phyloP scores from a whole-genome alignment of 2,888 invertebrate species.

The Blastobasis adustella region DNA sequence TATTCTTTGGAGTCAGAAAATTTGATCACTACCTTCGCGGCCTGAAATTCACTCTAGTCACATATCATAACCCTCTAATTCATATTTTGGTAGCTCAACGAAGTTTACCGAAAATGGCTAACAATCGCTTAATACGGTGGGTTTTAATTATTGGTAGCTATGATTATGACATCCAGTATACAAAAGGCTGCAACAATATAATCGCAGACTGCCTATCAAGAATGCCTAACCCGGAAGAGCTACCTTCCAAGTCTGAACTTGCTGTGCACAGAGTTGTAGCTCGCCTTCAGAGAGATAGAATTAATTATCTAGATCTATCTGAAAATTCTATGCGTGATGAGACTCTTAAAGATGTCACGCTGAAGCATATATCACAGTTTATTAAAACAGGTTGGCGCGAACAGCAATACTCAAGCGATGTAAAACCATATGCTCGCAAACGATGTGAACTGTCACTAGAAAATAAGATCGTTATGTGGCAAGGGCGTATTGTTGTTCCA shows the following conservation, averaged over 20 bases:
- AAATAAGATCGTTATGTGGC: not conserved
- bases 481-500: not conserved
- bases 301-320: not conserved
- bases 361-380: not conserved
- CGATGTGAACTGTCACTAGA: not conserved
- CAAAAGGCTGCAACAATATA: not conserved
- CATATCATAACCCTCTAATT: constrained; percentile 8
- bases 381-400: not conserved
- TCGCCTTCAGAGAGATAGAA: not conserved
- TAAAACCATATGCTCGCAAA: not conserved
- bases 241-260: not conserved
- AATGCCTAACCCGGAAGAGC: not conserved
- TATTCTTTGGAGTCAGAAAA: constrained; percentile 11
- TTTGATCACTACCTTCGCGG: constrained; percentile 7
- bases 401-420: not conserved
- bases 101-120: constrained; percentile 6
- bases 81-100: constrained; percentile 6
- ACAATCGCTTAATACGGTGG: constrained; percentile 6
- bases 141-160: not conserved
- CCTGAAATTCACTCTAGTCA: constrained; percentile 5
- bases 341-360: not conserved
- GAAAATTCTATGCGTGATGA: not conserved
- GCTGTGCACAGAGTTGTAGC: not conserved
- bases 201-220: constrained; percentile 1
- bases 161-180: not conserved